Evolutionary conservation across 2,888 invertebrate species (phyloP), one percentile per base, ranked within the genome.

Genomic region (Helobdella robusta): DNA sequence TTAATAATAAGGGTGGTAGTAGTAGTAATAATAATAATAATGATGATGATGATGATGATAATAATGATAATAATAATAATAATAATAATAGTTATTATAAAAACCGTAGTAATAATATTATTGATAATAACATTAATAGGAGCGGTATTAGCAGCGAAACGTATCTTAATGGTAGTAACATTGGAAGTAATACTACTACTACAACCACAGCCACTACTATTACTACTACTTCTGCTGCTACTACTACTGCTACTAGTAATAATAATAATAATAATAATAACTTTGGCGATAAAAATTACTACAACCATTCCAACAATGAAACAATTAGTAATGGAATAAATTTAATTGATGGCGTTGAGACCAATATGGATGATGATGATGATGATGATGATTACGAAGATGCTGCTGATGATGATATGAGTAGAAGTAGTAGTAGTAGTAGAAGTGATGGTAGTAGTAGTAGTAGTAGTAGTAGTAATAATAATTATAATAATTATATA

Each of bases 11-110:
- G n/a, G 50, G 20, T 50, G 20, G 8, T 50, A 6, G 20, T 50
- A n/a, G 20, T 50, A n/a, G 50, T 50, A n/a, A n/a, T 50, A n/a
- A n/a, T 6, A 50, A 50, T 50, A n/a, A n/a, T 6, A n/a, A n/a
- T 50, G 50, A n/a, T 15, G 2, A 59, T 59, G 59, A 35, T 20
- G 59, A 34, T 59, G 59, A 59, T 34, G 59, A 59, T 59, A 2
- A 60, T 44, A 2, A 25, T 44, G 44, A 60, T 60, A 15, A 18
- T 44, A n/a, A 60, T 60, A 18, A 35, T 2, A 25, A 44, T 40
- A 25, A 2, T 23, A 36, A 44, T 1, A 30, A 23, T 40, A 30
- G 46, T 44, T 8, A 23, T 60, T 6, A 25, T 44, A 1, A 44
- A 44, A 18, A 50, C 25, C 6, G 25, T 50, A 18, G 18, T 50